A percentile compares a stretch with the other conserved stretches of the same genome.
Conservation (phyloP, 2,113 vertebrate species). For the Hucho hucho region DNA sequence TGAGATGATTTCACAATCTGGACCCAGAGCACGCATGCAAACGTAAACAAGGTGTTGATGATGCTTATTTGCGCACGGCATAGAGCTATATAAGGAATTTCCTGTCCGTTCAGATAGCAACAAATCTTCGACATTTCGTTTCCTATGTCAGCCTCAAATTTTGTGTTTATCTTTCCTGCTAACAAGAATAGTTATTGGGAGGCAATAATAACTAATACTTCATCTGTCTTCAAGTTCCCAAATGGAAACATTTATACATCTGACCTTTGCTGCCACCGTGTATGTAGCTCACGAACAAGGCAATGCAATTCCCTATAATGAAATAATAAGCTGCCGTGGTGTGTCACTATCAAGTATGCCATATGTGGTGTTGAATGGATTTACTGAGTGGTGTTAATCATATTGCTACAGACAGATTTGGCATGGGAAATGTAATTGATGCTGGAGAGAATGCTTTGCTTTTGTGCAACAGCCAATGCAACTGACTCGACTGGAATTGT, state of each 20-base stretch:
- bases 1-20: not conserved
- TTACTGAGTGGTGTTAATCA: not conserved
- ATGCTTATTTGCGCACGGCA: not conserved
- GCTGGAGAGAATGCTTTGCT: conserved; percentile 16
- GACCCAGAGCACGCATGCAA: not conserved
- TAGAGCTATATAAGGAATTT: not conserved
- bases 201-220: not conserved
- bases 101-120: not conserved
- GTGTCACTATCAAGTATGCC: not conserved
- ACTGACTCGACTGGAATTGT: conserved; percentile 9
- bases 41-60: conserved; percentile 8
- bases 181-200: not conserved
- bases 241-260: not conserved
- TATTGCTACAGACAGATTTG: conserved; percentile 15
- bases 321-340: conserved; percentile 1
- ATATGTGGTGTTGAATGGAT: not conserved
- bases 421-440: conserved; percentile 8
- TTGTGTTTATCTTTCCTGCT: not conserved
- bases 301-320: not conserved
- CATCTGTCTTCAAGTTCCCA: no score
- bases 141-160: not conserved
- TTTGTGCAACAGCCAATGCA: conserved; percentile 7
- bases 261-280: not conserved
- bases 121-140: not conserved
- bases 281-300: not conserved